These are phyloP conservation scores for Eurystomus glaucurus DNA, from an alignment of 2,797 vertebrate species.

Conservation along the genomic window DNA sequence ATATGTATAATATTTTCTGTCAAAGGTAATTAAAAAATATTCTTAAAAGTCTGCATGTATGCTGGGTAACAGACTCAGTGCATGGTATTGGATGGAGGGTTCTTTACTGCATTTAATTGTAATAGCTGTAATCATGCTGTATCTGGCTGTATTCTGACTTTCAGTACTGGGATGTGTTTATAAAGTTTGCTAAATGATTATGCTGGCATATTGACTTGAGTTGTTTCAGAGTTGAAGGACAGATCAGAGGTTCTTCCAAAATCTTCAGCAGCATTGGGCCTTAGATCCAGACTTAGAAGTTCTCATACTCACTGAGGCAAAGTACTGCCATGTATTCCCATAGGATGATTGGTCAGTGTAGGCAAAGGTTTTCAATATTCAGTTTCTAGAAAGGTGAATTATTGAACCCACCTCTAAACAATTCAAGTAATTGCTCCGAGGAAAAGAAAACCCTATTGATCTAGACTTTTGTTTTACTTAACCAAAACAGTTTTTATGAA, in stretches of 20 bases:
- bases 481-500: background rate
- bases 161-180: background rate
- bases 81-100: background rate
- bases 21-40: background rate
- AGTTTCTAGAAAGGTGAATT: background rate
- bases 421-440: background rate
- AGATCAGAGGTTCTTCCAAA: background rate
- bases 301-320: background rate
- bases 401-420: background rate
- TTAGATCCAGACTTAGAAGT: background rate
- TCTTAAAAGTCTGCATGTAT: background rate
- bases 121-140: accelerated
- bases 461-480: background rate
- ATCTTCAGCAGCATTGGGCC: background rate
- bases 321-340: background rate
- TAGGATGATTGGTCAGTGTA: background rate
- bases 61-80: background rate
- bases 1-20: background rate
- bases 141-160: background rate
- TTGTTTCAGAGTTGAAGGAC: background rate
- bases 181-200: background rate
- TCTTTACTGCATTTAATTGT: background rate
- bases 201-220: background rate
- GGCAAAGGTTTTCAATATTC: background rate
- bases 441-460: background rate